Conservation (phyloP, 2,113 vertebrate genomes). For the Alosa alosa region DNA sequence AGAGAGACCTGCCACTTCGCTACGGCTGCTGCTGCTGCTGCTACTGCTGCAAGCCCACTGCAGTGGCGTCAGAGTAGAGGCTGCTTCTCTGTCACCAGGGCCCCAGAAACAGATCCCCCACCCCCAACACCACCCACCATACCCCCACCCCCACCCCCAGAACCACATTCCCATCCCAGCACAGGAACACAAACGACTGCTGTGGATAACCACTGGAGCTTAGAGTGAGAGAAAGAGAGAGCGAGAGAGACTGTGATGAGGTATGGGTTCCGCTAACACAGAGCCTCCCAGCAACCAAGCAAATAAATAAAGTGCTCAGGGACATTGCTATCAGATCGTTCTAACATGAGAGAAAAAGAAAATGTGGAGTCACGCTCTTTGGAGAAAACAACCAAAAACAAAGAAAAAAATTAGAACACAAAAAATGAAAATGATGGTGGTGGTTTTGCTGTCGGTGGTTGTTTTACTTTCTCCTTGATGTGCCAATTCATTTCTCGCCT, state of each 20-base stretch:
- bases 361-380: background rate
- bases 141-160: background rate
- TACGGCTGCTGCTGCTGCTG: background rate
- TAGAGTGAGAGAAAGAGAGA: background rate
- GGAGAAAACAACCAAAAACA: background rate
- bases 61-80: background rate
- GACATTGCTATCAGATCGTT: background rate
- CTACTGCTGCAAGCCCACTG: background rate
- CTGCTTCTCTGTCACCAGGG: background rate
- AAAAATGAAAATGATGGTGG: background rate
- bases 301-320: slow-evolving; percentile 13
- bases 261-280: background rate
- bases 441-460: background rate
- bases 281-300: slow-evolving; percentile 4
- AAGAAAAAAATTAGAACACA: background rate
- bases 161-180: background rate
- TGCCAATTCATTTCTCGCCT: background rate
- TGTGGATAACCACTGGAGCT: background rate
- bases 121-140: no score
- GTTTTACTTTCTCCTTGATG: background rate
- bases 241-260: background rate
- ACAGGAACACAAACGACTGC: background rate
- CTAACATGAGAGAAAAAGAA: background rate
- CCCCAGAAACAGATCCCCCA: background rate
- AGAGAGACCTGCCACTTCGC: background rate